These are phyloP conservation scores for Drosophila kohkoa DNA, from an alignment of 1,140 invertebrate species.

Conservation along the genomic window DNA sequence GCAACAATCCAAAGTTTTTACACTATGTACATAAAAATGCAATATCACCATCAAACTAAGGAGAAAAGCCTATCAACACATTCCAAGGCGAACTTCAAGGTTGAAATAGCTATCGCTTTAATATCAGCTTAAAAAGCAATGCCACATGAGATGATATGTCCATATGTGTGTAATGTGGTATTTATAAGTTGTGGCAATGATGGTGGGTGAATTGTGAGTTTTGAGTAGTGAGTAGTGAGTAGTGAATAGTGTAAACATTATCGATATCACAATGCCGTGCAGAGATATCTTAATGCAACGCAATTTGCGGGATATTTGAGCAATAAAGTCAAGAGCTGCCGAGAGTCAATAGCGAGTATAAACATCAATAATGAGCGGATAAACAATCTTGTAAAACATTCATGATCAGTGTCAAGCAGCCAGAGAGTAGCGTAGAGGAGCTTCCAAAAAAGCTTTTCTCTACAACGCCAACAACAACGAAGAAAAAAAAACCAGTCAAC, in stretches of 20 bases:
- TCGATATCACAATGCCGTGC: not conserved
- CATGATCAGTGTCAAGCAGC: slow-evolving; percentile 32
- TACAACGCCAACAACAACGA: not conserved
- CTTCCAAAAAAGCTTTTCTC: slow-evolving; percentile 25
- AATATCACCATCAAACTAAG: too few relatives aligned
- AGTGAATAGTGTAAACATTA: not conserved
- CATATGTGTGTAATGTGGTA: too few relatives aligned
- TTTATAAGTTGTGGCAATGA: not conserved
- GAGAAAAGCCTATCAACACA: too few relatives aligned
- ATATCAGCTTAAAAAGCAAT: too few relatives aligned
- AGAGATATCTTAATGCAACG: not conserved
- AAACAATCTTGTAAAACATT: slow-evolving; percentile 36
- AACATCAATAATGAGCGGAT: slow-evolving; percentile 36
- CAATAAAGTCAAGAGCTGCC: slow-evolving; percentile 20
- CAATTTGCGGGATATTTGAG: slow-evolving; percentile 16
- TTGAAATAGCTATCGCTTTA: too few relatives aligned
- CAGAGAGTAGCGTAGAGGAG: not conserved
- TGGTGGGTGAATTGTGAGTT: not conserved
- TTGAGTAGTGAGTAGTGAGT: too few relatives aligned
- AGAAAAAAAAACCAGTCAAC: slow-evolving; percentile 18
- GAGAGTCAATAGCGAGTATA: slow-evolving; percentile 1
- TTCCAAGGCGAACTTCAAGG: too few relatives aligned
- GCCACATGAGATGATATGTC: too few relatives aligned
- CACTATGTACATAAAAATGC: too few relatives aligned
- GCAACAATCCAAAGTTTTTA: too few relatives aligned